Percentiles rank a stretch among this genome's conserved stretches.
These are phyloP conservation scores for Herpailurus yagouaroundi DNA, from an alignment of 2,113 vertebrate species.

Conservation along the genomic window DNA sequence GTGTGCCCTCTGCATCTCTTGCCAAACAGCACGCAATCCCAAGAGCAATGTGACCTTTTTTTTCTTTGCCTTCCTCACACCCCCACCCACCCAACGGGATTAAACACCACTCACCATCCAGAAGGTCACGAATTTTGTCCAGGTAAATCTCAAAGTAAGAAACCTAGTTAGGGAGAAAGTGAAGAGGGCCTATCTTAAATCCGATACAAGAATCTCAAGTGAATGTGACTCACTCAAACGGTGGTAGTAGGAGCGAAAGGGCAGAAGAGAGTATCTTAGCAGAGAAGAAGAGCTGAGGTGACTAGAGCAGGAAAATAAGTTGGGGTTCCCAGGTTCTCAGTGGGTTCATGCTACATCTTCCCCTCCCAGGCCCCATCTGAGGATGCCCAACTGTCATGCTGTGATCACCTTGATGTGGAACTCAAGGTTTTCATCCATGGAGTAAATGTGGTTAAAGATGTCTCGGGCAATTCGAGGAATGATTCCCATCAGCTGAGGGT, in stretches of 20 bases:
- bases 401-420: constrained; percentile 94
- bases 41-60: not conserved
- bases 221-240: not conserved
- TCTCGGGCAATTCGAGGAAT: constrained; percentile 95
- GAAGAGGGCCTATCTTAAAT: not conserved
- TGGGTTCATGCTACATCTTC: not conserved
- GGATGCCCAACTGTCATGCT: not conserved
- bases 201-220: not conserved
- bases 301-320: not conserved
- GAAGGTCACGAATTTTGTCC: constrained; percentile 97
- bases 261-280: not conserved
- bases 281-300: not conserved
- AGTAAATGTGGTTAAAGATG: constrained; percentile 96
- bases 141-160: constrained; percentile 99
- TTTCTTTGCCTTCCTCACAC: not conserved
- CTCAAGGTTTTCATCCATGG: constrained; percentile 97
- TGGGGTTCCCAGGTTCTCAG: not conserved
- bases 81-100: no score
- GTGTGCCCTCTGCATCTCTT: not conserved
- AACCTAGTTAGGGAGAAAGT: constrained; percentile 85
- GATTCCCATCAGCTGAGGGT: constrained; percentile 94
- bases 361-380: not conserved
- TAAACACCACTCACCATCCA: constrained; percentile 90
- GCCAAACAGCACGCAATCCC: not conserved
- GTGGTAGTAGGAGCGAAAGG: not conserved